Base-by-base conservation (phyloP, 2,113 vertebrate genomes). In the Antechinus stuartii region DNA sequence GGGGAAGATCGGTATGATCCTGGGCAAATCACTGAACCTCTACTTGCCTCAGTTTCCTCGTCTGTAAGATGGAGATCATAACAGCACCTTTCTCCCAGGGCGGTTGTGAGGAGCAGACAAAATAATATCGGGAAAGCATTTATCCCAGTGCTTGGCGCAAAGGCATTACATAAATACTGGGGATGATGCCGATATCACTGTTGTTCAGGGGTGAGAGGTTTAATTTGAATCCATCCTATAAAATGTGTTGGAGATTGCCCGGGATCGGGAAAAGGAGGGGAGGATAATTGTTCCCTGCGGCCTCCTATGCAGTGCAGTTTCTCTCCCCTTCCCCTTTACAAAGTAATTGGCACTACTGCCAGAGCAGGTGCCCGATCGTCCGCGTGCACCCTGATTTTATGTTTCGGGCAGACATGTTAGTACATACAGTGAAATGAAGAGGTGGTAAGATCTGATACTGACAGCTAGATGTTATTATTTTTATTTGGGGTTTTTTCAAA, bases 391-490 rank as follows among this genome's bases (percentile, higher is more conserved):
- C 90, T 90, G 2, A 9, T 26, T 54, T n/a, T 35, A 35, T 90
- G 53, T 46, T 76, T 92, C 23, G 92, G 35, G 49, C 30, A 90
- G 35, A 84, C 68, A 46, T 14, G 19, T 42, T 92, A 16, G 49
- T 8, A 90, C 42, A 76, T 49, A 54, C 23, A n/a, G 90, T 94
- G 90, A 50, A 30, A 57, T 57, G 52, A 91, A 92, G 76, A 94
- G 42, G 92, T 92, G 7, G 24, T 12, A 11, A 90, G 4, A 94
- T 84, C 8, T 92, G 55, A 93, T 90, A 96, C 54, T 91, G 30
- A 68, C 30, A 91, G 2, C 19, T 8, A 92, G 92, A 47, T 90
- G 0, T 8, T 52, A 90, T 89, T 35, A 50, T 91, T 92, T 91
- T 93, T 57, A 25, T 91, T 52, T 55, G 56, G 84, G 3, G 84